Evolutionary conservation across 2,888 invertebrate genomes (phyloP).

Genomic region (Caradrina kadenii): DNA sequence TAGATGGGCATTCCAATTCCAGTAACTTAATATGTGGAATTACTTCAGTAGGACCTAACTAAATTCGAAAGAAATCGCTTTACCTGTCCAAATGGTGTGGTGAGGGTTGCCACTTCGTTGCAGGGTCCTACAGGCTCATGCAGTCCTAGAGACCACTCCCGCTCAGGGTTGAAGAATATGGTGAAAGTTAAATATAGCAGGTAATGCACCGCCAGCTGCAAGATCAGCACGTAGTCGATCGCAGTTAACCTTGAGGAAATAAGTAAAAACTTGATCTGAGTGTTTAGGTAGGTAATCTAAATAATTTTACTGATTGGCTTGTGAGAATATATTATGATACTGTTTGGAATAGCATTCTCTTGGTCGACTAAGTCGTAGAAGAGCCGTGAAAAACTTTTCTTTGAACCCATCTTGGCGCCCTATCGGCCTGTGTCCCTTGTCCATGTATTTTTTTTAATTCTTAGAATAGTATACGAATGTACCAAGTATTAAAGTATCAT

Average conservation of each 20-base stretch:
- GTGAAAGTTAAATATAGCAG: conserved; percentile 91
- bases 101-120: conserved; percentile 89
- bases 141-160: conserved; percentile 92
- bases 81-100: conserved; percentile 93
- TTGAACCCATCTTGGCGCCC: no score
- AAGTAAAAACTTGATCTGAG: conserved; percentile 2
- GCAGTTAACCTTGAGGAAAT: conserved; percentile 70
- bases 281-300: background rate
- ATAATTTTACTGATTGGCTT: background rate
- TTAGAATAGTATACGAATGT: no score
- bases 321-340: background rate
- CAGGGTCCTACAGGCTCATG: conserved; percentile 95
- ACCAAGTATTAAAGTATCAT: background rate
- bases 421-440: no score
- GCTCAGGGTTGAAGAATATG: conserved; percentile 92
- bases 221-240: conserved; percentile 83
- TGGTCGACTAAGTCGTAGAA: no score
- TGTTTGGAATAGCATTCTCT: no score
- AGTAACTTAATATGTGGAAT: no score
- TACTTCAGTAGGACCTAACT: no score
- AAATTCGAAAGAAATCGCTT: background rate
- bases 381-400: no score
- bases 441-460: no score
- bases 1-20: no score
- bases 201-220: conserved; percentile 92